phyloP scores from a whole-genome alignment of 2,797 vertebrate species.

The Hydrolagus colliei region DNA sequence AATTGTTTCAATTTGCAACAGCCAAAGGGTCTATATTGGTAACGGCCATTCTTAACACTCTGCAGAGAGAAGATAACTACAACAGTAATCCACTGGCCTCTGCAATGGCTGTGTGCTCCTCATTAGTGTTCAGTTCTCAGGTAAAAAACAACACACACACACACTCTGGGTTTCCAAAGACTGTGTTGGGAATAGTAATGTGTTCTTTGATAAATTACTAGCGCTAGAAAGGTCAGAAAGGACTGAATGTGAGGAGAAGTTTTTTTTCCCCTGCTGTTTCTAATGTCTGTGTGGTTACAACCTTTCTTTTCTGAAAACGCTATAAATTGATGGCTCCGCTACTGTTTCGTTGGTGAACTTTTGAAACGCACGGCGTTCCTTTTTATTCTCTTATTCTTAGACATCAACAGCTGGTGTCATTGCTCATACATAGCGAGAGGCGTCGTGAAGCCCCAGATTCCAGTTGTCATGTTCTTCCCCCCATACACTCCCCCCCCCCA shows the following conservation, averaged over 20 bases:
- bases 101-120: constrained; percentile 5
- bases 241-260: too few species aligned
- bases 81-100: not conserved
- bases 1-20: constrained; percentile 8
- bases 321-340: not conserved
- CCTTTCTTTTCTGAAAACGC: too few species aligned
- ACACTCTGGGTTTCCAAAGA: not conserved
- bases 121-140: not conserved
- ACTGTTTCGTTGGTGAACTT: not conserved
- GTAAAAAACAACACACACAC: not conserved
- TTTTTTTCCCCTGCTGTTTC: not conserved
- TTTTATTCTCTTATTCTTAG: not conserved
- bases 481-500: too few species aligned
- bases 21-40: not conserved
- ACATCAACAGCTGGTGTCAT: not conserved
- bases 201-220: not conserved
- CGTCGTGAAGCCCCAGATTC: too few species aligned
- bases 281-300: not conserved
- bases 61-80: not conserved
- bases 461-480: too few species aligned
- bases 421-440: not conserved
- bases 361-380: not conserved
- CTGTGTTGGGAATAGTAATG: constrained; percentile 18
- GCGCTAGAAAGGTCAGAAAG: not conserved
- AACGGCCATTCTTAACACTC: not conserved